Evolutionary conservation across 2,888 invertebrate species (phyloP), one percentile per base, ranked within the genome.

Genomic region (Coelinius sp.): DNA sequence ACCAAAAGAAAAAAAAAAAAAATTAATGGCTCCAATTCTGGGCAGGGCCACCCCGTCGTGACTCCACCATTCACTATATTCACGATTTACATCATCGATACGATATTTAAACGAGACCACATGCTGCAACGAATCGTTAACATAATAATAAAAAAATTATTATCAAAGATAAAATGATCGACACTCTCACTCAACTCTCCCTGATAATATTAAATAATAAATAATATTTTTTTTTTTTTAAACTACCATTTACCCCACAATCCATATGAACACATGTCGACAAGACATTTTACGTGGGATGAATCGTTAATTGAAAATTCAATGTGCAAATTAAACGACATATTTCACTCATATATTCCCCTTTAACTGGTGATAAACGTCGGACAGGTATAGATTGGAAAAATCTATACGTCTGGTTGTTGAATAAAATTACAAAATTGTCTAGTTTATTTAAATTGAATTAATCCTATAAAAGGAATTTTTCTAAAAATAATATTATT

Each of bases 1-100:
- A 71, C 10, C 14, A 25, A 53, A 4, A 24, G 6, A 2, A 49
- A 49, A 49, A 20, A 3, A 2, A 7, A 53, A 25, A 56, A 64
- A 35, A 17, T 8, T 25, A 35, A 56, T n/a, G n/a, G 44, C 56
- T 27, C 10, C 59, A 10, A 63, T 35, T 66, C 70, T 71, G 31
- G 35, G 56, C 41, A 66, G 44, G 56, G 56, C 71, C 66, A 71
- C 71, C 71, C 71, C 66, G 65, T 56, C 59, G 56, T 46, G 46
- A 71, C 71, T 44, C 49, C 12, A 31, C 25, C 56, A 31, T 25
- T 24, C 20, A 17, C 27, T 25, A 70, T 56, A 44, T 24, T n/a
- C 65, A 22, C 56, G 56, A 52, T 56, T 65, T 59, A 49, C 35
- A 38, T 25, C 12, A 41, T 46, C 35, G 66, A 70, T 59, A 59